Evolutionary conservation across 2,113 vertebrate species (phyloP), one percentile per base, ranked within the genome.

Genomic region (Chloropsis hardwickii): DNA sequence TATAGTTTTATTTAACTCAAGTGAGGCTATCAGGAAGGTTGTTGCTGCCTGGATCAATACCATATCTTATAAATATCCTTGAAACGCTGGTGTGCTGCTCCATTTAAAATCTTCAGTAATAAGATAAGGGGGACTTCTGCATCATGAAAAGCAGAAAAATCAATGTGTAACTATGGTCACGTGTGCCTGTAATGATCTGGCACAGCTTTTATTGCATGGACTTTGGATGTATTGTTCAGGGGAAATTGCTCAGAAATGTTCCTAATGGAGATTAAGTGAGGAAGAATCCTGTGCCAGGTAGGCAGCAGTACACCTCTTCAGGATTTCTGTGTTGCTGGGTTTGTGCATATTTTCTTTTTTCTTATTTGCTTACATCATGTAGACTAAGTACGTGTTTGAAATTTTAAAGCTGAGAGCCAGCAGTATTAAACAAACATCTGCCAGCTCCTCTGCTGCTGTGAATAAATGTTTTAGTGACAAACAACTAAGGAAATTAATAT

Each of bases 181-280:
- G 1, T 92, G 89, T 81, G 54, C 45, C 48, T 47, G 19, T 90
- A 94, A 85, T 94, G 61, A 79, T 84, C 73, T 87, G 94, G 77
- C 89, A 72, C 70, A 48, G 70, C 86, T 86, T 92, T 95, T 94
- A 92, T 95, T 96, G 67, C 39, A 21, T 76, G 94, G 82, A 95
- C 96, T 97, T 96, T 88, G 94, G 66, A 87, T 88, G 74, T 65
- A 80, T 95, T 93, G 92, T 94, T 91, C 44, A 72, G 62, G 62
- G 74, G 85, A 92, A 96, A 94, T 95, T 93, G 88, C 72, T 92
- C 92, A 93, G 81, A 92, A 96, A 86, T 69, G 19, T 57, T 85
- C 54, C 50, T 92, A 85, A 92, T 95, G 81, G 90, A 94, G 92
- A 93, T 96, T 31, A 95, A 92, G 54, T 0, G 24, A 85, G 82